Base-by-base conservation (phyloP, 2,113 vertebrate genomes). In the Alaudala cheleensis region DNA sequence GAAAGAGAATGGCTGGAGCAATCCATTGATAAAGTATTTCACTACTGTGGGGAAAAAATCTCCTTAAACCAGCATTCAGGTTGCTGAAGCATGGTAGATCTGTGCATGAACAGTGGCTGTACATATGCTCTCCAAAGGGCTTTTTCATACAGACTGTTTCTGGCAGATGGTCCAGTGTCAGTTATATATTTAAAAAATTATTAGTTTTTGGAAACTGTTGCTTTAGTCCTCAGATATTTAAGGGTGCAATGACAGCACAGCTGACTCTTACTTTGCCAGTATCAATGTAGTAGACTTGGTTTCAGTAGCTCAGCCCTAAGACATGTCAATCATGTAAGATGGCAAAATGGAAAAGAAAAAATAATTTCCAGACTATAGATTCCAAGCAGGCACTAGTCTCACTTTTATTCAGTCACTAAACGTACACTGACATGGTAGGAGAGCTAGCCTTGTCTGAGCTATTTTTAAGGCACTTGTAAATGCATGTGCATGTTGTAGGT, bases 331-430 rank as follows among this genome's bases (percentile, higher is more conserved):
- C 4, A 6, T 44, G 42, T 50, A 23, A 53, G 37, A 67, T n/a
- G 34, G 26, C 49, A 87, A 50, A 78, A 65, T 11, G n/a, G 37
- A 86, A 47, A 61, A 67, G 28, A 50, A 8, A 78, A 50, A 39
- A 14, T 6, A 3, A 26, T 14, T 53, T 70, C 49, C 87, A 89
- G 82, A 81, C 71, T 86, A 10, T 39, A 18, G n/a, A 74, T 57
- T 94, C 85, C 57, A 91, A 39, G 73, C 88, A 92, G 87, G 86
- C 90, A 94, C 74, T 88, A 84, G 53, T 71, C 61, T 94, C 29
- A 25, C 53, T 90, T 97, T 97, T 97, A 97, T 97, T 97, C 81
- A 83, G 31, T 76, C 81, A 71, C 80, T 71, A 81, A 90, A 69
- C 81, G 88, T 83, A 92, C 51, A 90, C 66, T 88, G 81, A 58